Percentiles rank a stretch among this genome's conserved stretches.
These are phyloP conservation scores for Pempheris klunzingeri DNA, from an alignment of 2,797 vertebrate species.

Conservation along the genomic window DNA sequence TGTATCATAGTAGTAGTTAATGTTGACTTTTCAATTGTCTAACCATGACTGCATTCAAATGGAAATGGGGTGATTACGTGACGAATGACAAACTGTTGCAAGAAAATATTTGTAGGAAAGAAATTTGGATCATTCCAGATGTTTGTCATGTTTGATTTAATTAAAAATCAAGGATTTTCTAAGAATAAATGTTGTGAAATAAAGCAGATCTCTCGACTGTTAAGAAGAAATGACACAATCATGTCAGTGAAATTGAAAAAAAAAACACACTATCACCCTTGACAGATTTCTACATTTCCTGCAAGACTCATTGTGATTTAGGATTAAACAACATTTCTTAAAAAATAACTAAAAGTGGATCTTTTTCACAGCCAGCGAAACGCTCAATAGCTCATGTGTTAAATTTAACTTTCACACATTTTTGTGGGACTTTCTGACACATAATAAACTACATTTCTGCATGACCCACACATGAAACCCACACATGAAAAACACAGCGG, in stretches of 20 bases:
- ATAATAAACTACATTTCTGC: slow-evolving; percentile 15
- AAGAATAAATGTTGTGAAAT: neutral
- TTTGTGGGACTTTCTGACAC: slow-evolving; percentile 8
- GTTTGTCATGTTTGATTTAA: too few species aligned
- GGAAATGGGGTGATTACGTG: neutral
- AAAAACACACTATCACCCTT: slow-evolving; percentile 3
- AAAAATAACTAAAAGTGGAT: neutral
- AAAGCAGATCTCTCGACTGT: neutral
- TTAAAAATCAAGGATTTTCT: neutral
- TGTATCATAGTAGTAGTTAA: neutral
- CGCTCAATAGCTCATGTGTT: neutral
- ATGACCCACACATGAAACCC: slow-evolving; percentile 42
- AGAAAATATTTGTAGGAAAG: neutral
- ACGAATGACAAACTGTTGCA: slow-evolving; percentile 4
- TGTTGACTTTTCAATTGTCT: slow-evolving; percentile 1
- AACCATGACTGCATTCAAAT: slow-evolving; percentile 9
- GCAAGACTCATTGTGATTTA: neutral
- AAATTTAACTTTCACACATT: slow-evolving; percentile 24
- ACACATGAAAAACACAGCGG: slow-evolving; percentile 47
- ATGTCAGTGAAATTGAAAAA: slow-evolving; percentile 38
- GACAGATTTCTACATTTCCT: neutral
- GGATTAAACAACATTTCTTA: neutral
- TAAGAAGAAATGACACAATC: slow-evolving; percentile 16
- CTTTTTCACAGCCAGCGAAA: slow-evolving; percentile 11
- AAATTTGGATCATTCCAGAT: neutral